A percentile compares a stretch with the other conserved stretches of the same genome.
These are phyloP conservation scores for Aspidiotus destructor DNA, from an alignment of 2,888 invertebrate species.

Conservation along the genomic window DNA sequence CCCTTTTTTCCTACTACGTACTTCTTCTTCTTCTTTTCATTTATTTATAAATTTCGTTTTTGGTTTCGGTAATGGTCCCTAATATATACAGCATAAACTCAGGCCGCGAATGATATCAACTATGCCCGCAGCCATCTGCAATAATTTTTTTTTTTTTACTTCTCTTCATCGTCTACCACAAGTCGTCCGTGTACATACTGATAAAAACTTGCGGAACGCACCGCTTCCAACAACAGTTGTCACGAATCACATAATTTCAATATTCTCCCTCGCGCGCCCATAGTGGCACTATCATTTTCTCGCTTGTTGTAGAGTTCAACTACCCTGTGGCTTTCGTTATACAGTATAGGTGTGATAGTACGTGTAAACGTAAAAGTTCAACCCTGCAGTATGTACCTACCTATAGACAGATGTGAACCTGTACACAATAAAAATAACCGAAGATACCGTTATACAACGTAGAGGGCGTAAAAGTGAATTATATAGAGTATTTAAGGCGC, in stretches of 20 bases:
- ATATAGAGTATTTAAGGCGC: no score
- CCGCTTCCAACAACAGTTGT: slow-evolving; percentile 17
- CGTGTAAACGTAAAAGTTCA: no score
- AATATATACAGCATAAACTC: not conserved
- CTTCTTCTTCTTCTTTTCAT: not conserved
- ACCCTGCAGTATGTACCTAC: no score
- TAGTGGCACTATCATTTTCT: slow-evolving; percentile 12
- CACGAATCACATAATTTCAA: slow-evolving; percentile 24
- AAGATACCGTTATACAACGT: no score
- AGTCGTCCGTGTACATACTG: not conserved
- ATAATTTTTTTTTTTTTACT: not conserved
- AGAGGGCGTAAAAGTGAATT: no score
- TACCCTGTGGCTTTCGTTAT: slow-evolving; percentile 7
- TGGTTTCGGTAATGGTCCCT: slow-evolving; percentile 9
- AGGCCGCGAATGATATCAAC: slow-evolving; percentile 5
- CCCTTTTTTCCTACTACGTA: not conserved
- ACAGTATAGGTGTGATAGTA: no score
- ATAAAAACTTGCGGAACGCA: not conserved
- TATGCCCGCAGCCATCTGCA: slow-evolving; percentile 31
- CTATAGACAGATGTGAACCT: no score
- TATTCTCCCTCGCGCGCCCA: slow-evolving; percentile 5
- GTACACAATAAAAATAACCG: no score
- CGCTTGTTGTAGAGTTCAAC: slow-evolving; percentile 18
- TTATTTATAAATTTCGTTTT: not conserved
- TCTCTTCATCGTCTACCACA: not conserved